These are phyloP conservation scores for Oryctes rhinoceros DNA, from an alignment of 1,140 invertebrate genomes.

Conservation along the genomic window DNA sequence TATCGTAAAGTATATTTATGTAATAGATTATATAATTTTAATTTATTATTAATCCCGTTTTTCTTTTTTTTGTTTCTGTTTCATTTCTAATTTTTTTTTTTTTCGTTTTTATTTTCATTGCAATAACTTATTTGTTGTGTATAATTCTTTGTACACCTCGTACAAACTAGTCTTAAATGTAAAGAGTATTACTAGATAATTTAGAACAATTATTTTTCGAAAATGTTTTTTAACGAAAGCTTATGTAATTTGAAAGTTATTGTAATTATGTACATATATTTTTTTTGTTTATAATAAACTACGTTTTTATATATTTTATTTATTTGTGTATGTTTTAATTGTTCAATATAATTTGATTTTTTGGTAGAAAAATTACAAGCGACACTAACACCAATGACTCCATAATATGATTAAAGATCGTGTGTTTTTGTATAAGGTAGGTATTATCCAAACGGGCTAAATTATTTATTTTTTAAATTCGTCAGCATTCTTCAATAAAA, in stretches of 20 bases:
- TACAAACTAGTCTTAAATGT: conserved; percentile 40
- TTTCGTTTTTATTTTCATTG: conserved; percentile 20
- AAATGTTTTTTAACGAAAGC: conserved; percentile 36
- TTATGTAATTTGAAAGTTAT: conserved; percentile 33
- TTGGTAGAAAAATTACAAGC: background rate
- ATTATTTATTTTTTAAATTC: too few relatives aligned
- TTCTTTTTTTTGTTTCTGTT: conserved; percentile 20
- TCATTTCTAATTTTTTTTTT: conserved; percentile 7
- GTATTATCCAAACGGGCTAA: too few relatives aligned
- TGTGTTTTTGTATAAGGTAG: too few relatives aligned
- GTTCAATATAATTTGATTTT: conserved; percentile 7
- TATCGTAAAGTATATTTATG: background rate
- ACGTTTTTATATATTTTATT: conserved; percentile 41
- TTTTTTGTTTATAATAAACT: conserved; percentile 43
- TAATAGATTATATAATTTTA: conserved; percentile 32
- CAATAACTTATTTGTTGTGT: conserved; percentile 39
- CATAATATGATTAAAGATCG: too few relatives aligned
- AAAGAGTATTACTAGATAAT: conserved; percentile 42
- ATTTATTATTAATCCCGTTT: conserved; percentile 22
- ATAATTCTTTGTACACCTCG: conserved; percentile 37
- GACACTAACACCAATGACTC: too few relatives aligned
- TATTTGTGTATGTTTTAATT: conserved; percentile 30
- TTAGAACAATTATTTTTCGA: conserved; percentile 38
- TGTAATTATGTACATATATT: conserved; percentile 43
- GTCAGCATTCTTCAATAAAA: too few relatives aligned